Base-by-base conservation (phyloP, 2,888 invertebrate genomes). In the Cylindroiulus punctatus region DNA sequence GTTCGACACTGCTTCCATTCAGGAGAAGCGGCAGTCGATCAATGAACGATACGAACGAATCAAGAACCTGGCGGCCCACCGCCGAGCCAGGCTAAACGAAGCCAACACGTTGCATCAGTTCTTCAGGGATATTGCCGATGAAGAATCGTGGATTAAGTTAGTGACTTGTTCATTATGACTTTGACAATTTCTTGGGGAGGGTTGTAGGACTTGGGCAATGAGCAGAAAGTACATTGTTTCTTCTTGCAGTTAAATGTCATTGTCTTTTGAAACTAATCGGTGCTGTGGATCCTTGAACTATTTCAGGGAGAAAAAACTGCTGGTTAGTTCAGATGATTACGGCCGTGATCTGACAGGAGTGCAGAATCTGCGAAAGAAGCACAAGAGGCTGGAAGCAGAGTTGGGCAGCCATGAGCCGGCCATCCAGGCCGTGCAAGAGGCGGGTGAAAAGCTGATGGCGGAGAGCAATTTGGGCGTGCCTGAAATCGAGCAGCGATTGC, bases 21-120 rank as follows among this genome's bases (percentile, higher is more conserved):
- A 91, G 88, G 97, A 98, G 90, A 97, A 98, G 89, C 96, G 98
- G 88, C 94, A 96, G 90, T 96, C 96, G 89, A 99, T 99, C 91
- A 99, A 98, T 92, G 97, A 97, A 91, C 95, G 99, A 87, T 99
- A 98, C 92, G 97, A 97, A 92, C 94, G 97, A 89, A 97, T 98
- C 89, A 95, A 96, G 91, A 96, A 96, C 90, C 93, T 98, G 89
- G 97, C 98, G 85, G 96, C 96, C 82, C 96, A 98, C 90, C 94
- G 99, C 84, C 96, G 98, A 90, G 96, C 96, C 12, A 93, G 97
- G 47, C 93, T 99, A 87, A 96, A 97, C 91, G 99, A 99, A 92
- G 98, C 99, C 81, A 96, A 98, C 91, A 98, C 98, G 8, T 93
- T 99, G 90, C 99, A 99, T 91, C 99, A 99, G 92, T 99, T 99